Evolutionary conservation across 2,797 vertebrate genomes (phyloP), one percentile per base, ranked within the genome.

Genomic region (Pangasius sanitwongsei): DNA sequence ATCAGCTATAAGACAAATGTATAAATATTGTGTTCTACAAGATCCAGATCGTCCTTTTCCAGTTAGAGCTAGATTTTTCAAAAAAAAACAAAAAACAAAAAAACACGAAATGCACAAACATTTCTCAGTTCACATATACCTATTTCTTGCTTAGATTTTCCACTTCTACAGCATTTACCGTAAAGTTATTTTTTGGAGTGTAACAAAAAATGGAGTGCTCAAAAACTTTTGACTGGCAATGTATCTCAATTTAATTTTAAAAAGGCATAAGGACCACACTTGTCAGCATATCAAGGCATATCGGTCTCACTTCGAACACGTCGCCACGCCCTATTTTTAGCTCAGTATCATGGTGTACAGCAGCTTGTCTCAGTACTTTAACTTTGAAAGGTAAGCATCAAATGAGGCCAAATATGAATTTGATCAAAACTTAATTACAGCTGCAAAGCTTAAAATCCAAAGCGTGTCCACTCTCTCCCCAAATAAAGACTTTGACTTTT

Each of bases 221-320:
- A 20, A 23, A 67, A 53, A 6, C 63, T 23, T 85, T 0, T 34
- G 63, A 34, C 44, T 53, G n/a, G 44, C 28, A 69, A 18, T 34
- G 15, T 65, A n/a, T 69, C 16, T 69, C 12, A 48, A 44, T 44
- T 53, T 55, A 70, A 9, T 31, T 83, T 48, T 15, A n/a, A 67
- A 65, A 83, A 65, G 23, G 59, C 81, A 63, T 8, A 63, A 65
- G 44, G 50, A 15, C 2, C 48, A 69, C 65, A 70, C 65, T 82
- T 82, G 65, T 69, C 83, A 85, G 83, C 48, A 55, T 55, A 53
- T 85, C 65, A 70, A 15, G 20, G 65, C n/a, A 85, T 85, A 85
- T 70, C 48, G 34, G 20, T 70, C 83, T 55, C 83, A 65, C 59
- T 48, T 59, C 65, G 70, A 53, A 85, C 65, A 85, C 50, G 3